Percentiles rank a stretch among this genome's conserved stretches.
phyloP scores from a whole-genome alignment of 2,113 vertebrate species.

The Epinephelus fuscoguttatus region DNA sequence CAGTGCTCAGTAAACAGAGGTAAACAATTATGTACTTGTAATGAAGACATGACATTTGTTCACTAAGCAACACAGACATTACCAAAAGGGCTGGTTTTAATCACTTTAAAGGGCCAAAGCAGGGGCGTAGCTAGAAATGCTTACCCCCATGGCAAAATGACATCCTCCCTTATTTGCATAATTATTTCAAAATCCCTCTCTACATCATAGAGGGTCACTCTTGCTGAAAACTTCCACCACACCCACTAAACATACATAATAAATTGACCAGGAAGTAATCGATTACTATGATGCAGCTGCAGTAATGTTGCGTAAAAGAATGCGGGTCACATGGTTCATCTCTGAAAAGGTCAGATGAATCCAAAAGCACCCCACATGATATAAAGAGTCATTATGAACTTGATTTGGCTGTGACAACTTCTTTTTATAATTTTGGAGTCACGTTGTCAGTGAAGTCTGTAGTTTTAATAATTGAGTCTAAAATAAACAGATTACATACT shows the following conservation, averaged over 20 bases:
- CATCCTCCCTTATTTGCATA: conserved; percentile 6
- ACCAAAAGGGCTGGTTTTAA: background rate
- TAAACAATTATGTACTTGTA: conserved; percentile 5
- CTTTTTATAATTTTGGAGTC: background rate
- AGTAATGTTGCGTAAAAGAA: conserved; percentile 12
- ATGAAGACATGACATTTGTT: conserved; percentile 5
- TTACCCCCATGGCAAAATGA: background rate
- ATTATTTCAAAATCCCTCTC: background rate
- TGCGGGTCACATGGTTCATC: background rate
- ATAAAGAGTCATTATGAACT: background rate
- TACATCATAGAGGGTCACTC: background rate
- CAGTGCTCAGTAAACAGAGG: conserved; percentile 8
- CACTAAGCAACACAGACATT: background rate
- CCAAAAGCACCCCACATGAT: background rate
- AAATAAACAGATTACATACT: conserved; percentile 13
- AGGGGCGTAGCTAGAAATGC: background rate
- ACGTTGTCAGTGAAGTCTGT: conserved; percentile 4
- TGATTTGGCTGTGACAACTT: background rate
- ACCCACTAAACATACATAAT: conserved; percentile 15
- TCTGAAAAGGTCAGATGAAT: conserved; percentile 7
- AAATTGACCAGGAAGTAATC: background rate
- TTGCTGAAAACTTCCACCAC: conserved; percentile 4
- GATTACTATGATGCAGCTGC: background rate
- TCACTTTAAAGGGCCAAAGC: conserved; percentile 1
- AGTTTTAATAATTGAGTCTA: background rate